phyloP scores from a whole-genome alignment of 1,140 invertebrate species.

The Telenomus remus region DNA sequence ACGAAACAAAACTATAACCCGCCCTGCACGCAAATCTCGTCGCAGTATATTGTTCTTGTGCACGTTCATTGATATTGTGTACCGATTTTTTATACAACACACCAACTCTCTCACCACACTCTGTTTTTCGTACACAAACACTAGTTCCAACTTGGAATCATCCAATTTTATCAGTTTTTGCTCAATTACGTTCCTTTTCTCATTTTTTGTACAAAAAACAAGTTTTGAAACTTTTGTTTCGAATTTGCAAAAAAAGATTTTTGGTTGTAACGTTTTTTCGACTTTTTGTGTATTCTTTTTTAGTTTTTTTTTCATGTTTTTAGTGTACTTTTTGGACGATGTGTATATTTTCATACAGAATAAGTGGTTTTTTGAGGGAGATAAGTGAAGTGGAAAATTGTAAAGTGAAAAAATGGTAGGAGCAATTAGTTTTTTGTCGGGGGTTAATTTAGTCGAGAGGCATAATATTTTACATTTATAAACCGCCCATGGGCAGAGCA shows the following conservation, averaged over 20 bases:
- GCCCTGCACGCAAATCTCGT: constrained; percentile 75
- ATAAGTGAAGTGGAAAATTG: constrained; percentile 6
- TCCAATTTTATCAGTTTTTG: background rate
- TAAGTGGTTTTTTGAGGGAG: too few relatives aligned
- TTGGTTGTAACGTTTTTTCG: background rate
- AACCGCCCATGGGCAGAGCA: constrained; percentile 26
- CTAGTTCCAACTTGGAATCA: too few relatives aligned
- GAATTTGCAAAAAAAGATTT: too few relatives aligned
- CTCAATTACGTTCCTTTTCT: background rate
- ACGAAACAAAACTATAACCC: constrained; percentile 70
- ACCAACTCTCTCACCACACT: constrained; percentile 32
- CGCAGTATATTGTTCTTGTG: constrained; percentile 76
- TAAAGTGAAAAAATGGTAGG: constrained; percentile 1
- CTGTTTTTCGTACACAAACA: constrained; percentile 46
- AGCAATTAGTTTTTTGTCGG: constrained; percentile 15
- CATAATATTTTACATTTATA: constrained; percentile 31
- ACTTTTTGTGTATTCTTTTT: constrained; percentile 35
- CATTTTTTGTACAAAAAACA: background rate
- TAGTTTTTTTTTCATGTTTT: constrained; percentile 26
- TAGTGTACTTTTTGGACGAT: constrained; percentile 23
- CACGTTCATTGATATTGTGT: constrained; percentile 76
- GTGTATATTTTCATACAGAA: constrained; percentile 21
- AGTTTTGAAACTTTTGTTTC: too few relatives aligned
- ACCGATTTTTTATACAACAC: constrained; percentile 41
- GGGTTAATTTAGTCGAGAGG: too few relatives aligned